These are phyloP conservation scores for Acanthococcus lagerstroemiae DNA, from an alignment of 2,888 invertebrate species.

Conservation along the genomic window DNA sequence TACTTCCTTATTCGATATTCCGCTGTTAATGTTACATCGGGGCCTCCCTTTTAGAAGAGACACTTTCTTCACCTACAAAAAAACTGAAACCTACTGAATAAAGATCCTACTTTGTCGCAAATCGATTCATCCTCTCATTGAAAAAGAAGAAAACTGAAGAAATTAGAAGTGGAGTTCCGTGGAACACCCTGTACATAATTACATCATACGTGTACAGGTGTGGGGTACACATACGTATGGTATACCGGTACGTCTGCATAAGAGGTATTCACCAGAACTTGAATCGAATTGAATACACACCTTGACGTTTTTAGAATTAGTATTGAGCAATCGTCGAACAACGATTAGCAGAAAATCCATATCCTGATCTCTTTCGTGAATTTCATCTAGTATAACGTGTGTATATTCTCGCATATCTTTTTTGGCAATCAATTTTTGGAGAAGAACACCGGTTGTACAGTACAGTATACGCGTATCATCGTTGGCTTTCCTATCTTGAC, in stretches of 20 bases:
- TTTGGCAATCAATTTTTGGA: conserved; percentile 60
- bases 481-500: conserved; percentile 47
- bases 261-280: too few relatives aligned
- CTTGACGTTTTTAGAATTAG: conserved; percentile 56
- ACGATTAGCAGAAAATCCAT: conserved; percentile 82
- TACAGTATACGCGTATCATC: conserved; percentile 68
- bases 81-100: too few relatives aligned
- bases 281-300: too few relatives aligned
- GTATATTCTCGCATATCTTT: conserved; percentile 69
- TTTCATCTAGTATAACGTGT: conserved; percentile 86
- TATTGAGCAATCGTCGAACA: conserved; percentile 63
- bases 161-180: neutral
- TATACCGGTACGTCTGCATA: too few relatives aligned
- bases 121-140: neutral
- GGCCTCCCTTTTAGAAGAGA: too few relatives aligned
- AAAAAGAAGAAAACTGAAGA: neutral
- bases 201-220: too few relatives aligned
- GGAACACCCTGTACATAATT: too few relatives aligned
- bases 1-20: too few relatives aligned
- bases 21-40: too few relatives aligned
- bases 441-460: conserved; percentile 79
- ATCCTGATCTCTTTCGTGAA: conserved; percentile 84
- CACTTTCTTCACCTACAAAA: too few relatives aligned
- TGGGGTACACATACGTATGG: too few relatives aligned
- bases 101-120: too few relatives aligned